Evolutionary conservation across 2,888 invertebrate genomes (phyloP), one percentile per base, ranked within the genome.

Genomic region (Cotesia congregata): DNA sequence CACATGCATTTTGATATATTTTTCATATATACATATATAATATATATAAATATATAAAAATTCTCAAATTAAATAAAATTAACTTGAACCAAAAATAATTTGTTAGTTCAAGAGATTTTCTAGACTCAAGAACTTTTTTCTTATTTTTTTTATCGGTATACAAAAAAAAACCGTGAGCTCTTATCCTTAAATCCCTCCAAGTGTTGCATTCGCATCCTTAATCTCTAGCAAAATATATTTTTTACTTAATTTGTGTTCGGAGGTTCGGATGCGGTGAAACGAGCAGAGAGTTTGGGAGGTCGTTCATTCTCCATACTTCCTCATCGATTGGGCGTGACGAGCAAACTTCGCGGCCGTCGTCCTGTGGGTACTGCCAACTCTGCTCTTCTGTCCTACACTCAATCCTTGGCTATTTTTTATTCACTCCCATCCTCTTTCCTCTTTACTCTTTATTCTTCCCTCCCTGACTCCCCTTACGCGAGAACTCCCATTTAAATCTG

Each of bases 241-340:
- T 60, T 75, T 40, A 59, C 60, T 41, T 7, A 50, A 50, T 50
- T 50, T 50, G 65, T 71, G 70, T 67, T 38, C 40, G 30, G 30
- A 30, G 30, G 30, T 30, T 30, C 30, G 3, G 30, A 30, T 71
- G 65, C 20, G 17, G 65, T 59, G 39, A 75, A 75, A 75, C 80
- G 76, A 81, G 30, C 3, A 30, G 20, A 20, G 79, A 79, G 77
- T 81, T 81, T 81, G 79, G 81, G 80, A 81, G 81, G 81, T 80
- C 81, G 81, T 80, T 79, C 68, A 76, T 78, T 80, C 81, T 79
- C 78, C 77, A 80, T 80, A 80, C 79, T 79, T 81, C 80, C 81
- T 81, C 81, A 81, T 81, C 80, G 80, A 81, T 81, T 81, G 81
- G 81, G 81, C 81, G 81, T 81, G 81, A 81, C 81, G 81, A 81